Base-by-base conservation (phyloP, 1,140 invertebrate genomes). In the Colletes latitarsis region DNA sequence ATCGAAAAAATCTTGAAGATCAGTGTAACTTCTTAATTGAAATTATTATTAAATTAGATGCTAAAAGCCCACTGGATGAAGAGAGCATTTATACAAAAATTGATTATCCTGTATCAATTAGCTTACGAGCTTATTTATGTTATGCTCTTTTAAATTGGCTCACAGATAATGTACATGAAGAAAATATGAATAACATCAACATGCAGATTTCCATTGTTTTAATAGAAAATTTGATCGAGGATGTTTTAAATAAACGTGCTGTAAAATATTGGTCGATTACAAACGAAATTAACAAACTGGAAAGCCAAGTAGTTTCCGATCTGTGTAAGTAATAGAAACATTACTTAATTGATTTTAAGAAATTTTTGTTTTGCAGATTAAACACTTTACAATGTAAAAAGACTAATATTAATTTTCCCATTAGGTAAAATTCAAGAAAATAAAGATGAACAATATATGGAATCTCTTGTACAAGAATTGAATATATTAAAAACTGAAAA, bases 121-220 rank as follows among this genome's bases (percentile, higher is more conserved):
- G 92, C 73, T 77, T 93, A 46, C 86, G 90, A 6, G 91, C 90
- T 60, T 93, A 90, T 77, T 86, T 93, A 73, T 92, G 92, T 49
- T 30, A 89, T 14, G 91, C 86, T 41, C 46, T 93, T 6, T 66
- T 92, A 4, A 85, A 84, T 30, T 93, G 91, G 92, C 70, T 89
- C 1, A 3, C 81, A 39, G 71, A 69, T 6, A 60, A 76, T 57
- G 66, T 82, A n/a, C n/a, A 79, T 0, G 71, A 89, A 60, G 82
- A 85, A n/a, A 73, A 67, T 49, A 41, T 88, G 2, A 64, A 87
- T 12, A 30, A 30, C 30, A 55, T 9, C 41, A 64, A 49, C 14
- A 52, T 70, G 10, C 15, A 39, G 6, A 17, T 10, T 58, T 75
- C 14, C 6, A 52, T 43, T 3, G 60, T 30, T 17, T 60, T 90